These are phyloP conservation scores for Pseudolaguvia tuberculata DNA, from an alignment of 2,113 vertebrate genomes.

Conservation along the genomic window DNA sequence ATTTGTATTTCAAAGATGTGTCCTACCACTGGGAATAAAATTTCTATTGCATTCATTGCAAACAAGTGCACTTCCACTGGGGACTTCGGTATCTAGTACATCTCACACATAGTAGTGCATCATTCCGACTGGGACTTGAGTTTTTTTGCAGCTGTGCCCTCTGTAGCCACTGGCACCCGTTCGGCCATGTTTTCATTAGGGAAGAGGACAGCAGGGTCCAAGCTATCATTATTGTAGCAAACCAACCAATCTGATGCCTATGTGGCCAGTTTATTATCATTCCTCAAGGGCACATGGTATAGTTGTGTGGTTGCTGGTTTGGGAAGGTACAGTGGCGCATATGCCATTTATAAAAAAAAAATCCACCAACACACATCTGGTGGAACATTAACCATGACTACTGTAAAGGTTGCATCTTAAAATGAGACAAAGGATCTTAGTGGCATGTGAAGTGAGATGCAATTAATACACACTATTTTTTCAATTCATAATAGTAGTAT, in stretches of 20 bases:
- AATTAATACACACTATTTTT: not conserved
- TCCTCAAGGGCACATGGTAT: not conserved
- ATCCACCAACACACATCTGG: constrained; percentile 8
- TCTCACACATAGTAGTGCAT: constrained; percentile 2
- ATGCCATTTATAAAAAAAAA: not conserved
- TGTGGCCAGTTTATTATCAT: constrained; percentile 32
- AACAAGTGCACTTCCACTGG: constrained; percentile 23
- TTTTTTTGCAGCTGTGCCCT: constrained; percentile 24
- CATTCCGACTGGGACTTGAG: constrained; percentile 10
- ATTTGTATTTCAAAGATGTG: constrained; percentile 5
- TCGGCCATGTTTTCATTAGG: constrained; percentile 19
- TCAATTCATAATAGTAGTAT: not conserved
- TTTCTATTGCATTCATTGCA: constrained; percentile 21
- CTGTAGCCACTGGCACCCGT: constrained; percentile 30
- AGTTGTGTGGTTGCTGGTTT: constrained; percentile 1
- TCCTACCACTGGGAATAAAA: constrained; percentile 6
- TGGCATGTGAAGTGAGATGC: constrained; percentile 1
- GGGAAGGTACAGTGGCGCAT: constrained; percentile 1
- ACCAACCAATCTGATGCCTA: constrained; percentile 26
- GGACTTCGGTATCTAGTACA: constrained; percentile 14
- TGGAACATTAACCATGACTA: constrained; percentile 28
- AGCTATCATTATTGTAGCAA: constrained; percentile 20
- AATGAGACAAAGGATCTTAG: not conserved
- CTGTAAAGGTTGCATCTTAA: constrained; percentile 2
- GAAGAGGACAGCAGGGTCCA: constrained; percentile 21